These are phyloP conservation scores for Caenorhabditis sp. DNA, from an alignment of 2,888 invertebrate genomes.

Conservation along the genomic window DNA sequence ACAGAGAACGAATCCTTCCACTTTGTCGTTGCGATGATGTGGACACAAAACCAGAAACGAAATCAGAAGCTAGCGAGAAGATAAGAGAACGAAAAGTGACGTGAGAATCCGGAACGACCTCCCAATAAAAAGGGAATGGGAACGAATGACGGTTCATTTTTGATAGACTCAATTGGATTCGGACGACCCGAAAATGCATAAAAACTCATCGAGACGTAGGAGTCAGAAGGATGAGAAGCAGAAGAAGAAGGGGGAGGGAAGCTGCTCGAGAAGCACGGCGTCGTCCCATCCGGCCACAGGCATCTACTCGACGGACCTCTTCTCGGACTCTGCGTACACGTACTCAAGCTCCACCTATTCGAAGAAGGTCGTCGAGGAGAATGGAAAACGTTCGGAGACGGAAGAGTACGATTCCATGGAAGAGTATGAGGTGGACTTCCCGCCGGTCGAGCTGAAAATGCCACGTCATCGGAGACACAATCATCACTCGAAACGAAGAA, in stretches of 20 bases:
- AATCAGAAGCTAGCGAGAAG: slow-evolving; percentile 7
- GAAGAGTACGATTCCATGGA: slow-evolving; percentile 1
- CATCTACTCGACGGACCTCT: neutral
- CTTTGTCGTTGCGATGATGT: slow-evolving; percentile 7
- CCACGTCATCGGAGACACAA: slow-evolving; percentile 1
- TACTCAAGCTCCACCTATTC: neutral
- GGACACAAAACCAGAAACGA: neutral
- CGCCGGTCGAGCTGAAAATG: slow-evolving; percentile 18
- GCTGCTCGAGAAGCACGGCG: neutral
- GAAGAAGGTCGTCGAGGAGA: neutral
- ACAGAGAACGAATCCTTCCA: slow-evolving; percentile 1
- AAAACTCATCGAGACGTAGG: slow-evolving; percentile 26
- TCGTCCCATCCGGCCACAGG: slow-evolving; percentile 5
- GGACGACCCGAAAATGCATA: slow-evolving; percentile 16
- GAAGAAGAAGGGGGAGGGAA: neutral
- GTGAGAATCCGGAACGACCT: slow-evolving; percentile 12
- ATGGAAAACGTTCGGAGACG: neutral
- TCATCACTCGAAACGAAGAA: neutral
- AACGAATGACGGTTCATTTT: neutral
- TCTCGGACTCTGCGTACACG: neutral
- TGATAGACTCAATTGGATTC: neutral
- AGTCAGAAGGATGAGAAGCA: too few species aligned
- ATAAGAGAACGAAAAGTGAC: neutral
- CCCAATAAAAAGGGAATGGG: neutral
- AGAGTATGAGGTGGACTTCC: slow-evolving; percentile 34